Conservation (phyloP, 2,888 invertebrate species). For the Hydropsyche betteni region DNA sequence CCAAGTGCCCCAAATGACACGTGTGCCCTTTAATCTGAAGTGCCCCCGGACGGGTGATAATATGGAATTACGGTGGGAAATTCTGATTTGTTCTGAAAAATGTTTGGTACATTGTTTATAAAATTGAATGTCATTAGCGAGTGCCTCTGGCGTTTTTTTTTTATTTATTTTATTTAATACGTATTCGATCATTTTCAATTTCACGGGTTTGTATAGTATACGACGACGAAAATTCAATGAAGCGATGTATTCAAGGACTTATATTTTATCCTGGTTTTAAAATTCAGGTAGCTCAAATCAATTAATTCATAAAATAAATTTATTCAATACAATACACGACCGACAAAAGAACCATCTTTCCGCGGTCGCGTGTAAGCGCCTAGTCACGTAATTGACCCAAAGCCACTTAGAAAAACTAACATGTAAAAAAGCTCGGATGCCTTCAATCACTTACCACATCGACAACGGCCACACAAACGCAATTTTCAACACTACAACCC, state of each 20-base stretch:
- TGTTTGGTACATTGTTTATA: background rate
- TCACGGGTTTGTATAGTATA: too few relatives aligned
- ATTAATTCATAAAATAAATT: background rate
- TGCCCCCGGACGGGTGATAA: background rate
- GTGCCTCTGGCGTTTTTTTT: too few relatives aligned
- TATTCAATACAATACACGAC: background rate
- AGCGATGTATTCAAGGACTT: too few relatives aligned
- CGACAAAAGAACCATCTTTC: slow-evolving; percentile 1
- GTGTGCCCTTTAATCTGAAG: background rate
- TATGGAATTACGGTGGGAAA: too few relatives aligned
- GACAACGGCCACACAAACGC: too few relatives aligned
- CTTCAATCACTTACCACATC: slow-evolving; percentile 19
- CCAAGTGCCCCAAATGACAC: background rate
- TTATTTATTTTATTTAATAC: too few relatives aligned
- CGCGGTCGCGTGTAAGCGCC: slow-evolving; percentile 30
- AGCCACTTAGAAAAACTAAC: slow-evolving; percentile 48
- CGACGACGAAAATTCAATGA: too few relatives aligned
- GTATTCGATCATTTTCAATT: too few relatives aligned
- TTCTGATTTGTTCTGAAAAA: background rate
- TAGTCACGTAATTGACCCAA: slow-evolving; percentile 49
- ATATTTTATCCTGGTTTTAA: too few relatives aligned
- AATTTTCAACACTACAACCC: too few relatives aligned
- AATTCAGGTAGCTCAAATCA: background rate
- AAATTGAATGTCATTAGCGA: too few relatives aligned
- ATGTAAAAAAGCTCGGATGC: slow-evolving; percentile 20